These are phyloP conservation scores for Acipenser oxyrinchus DNA, from an alignment of 2,797 vertebrate genomes.

Conservation along the genomic window DNA sequence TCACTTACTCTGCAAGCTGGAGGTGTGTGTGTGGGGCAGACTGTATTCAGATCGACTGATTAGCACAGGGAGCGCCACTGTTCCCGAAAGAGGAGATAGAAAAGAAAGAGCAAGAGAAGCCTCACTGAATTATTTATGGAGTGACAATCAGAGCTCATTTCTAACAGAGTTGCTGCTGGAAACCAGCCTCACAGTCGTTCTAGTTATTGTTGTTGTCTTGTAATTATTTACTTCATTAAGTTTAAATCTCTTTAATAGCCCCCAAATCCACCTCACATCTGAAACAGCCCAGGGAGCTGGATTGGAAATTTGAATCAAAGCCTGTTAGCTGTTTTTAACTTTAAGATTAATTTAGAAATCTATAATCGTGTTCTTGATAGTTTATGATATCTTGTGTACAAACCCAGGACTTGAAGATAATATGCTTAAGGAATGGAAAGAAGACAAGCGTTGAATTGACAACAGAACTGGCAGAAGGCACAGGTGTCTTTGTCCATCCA, in stretches of 20 bases:
- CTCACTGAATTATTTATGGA: slow-evolving; percentile 26
- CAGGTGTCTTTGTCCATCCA: too few relatives aligned
- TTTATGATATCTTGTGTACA: too few relatives aligned
- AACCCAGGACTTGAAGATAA: too few relatives aligned
- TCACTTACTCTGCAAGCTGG: too few relatives aligned
- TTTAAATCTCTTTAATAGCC: background rate
- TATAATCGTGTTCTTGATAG: too few relatives aligned
- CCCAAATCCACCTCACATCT: background rate
- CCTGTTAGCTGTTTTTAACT: too few relatives aligned
- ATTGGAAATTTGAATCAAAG: too few relatives aligned
- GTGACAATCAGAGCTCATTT: slow-evolving; percentile 16
- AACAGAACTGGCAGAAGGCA: too few relatives aligned
- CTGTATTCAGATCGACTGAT: background rate
- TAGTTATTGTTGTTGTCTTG: background rate
- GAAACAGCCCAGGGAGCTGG: too few relatives aligned
- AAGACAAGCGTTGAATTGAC: too few relatives aligned
- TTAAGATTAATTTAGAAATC: too few relatives aligned
- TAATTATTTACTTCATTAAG: slow-evolving; percentile 11
- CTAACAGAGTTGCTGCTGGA: background rate
- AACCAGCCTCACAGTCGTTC: background rate
- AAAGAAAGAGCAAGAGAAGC: slow-evolving; percentile 7
- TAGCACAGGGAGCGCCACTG: background rate
- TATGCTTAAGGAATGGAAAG: too few relatives aligned
- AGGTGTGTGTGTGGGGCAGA: background rate
- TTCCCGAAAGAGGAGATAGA: background rate